Percentiles rank a stretch among this genome's conserved stretches.
These are phyloP conservation scores for Sesia bembeciformis DNA, from an alignment of 2,888 invertebrate species.

Conservation along the genomic window DNA sequence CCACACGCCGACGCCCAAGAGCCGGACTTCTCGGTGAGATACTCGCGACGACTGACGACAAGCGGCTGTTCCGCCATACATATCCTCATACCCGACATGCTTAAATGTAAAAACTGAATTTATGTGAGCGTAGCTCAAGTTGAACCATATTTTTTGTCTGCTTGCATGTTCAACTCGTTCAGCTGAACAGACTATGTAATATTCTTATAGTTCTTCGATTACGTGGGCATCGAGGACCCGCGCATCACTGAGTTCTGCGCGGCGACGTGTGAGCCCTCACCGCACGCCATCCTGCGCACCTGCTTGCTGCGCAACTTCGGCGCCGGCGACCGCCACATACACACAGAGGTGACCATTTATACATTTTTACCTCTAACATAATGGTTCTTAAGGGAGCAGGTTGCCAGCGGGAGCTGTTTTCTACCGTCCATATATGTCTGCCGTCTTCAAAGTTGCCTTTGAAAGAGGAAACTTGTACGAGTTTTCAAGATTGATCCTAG, in stretches of 20 bases:
- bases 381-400: too few relatives aligned
- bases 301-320: slow-evolving; percentile 95
- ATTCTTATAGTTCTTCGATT: slow-evolving; percentile 85
- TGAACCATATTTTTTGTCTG: too few relatives aligned
- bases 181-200: background rate
- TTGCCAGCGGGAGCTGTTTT: too few relatives aligned
- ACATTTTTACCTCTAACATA: too few relatives aligned
- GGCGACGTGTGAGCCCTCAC: slow-evolving; percentile 96
- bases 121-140: too few relatives aligned
- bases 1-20: background rate
- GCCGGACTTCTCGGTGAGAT: background rate
- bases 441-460: too few relatives aligned
- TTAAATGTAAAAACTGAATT: slow-evolving; percentile 50
- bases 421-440: too few relatives aligned
- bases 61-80: slow-evolving; percentile 74
- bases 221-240: slow-evolving; percentile 94
- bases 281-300: slow-evolving; percentile 93
- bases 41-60: background rate
- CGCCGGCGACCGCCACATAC: slow-evolving; percentile 89
- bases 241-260: slow-evolving; percentile 95
- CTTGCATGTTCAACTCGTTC: too few relatives aligned
- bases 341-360: slow-evolving; percentile 78
- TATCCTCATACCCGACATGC: slow-evolving; percentile 79
- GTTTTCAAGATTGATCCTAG: too few relatives aligned
- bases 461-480: too few relatives aligned